Percentiles rank a stretch among this genome's conserved stretches.
phyloP scores from a whole-genome alignment of 2,113 vertebrate genomes.

The Pollimyrus isidori region DNA sequence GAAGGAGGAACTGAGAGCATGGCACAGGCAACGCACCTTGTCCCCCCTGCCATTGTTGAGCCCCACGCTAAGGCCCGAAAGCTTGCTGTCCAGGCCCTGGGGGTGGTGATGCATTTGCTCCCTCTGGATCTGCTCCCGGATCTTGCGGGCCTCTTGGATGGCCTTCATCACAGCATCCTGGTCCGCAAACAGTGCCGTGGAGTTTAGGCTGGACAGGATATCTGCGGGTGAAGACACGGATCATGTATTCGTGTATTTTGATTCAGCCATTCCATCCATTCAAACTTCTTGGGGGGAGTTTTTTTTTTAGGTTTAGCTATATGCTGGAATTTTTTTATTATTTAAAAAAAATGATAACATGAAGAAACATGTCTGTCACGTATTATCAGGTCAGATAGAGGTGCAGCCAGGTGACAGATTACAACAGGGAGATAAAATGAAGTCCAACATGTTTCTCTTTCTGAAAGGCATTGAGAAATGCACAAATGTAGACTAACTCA shows the following conservation, averaged over 20 bases:
- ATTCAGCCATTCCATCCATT: not conserved
- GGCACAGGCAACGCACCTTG: conserved; percentile 67
- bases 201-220: conserved; percentile 98
- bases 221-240: conserved; percentile 59
- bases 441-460: not conserved
- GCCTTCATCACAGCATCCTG: conserved; percentile 99
- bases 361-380: not conserved
- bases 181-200: conserved; percentile 92
- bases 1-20: not conserved
- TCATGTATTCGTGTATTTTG: not conserved
- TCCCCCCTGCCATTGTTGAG: conserved; percentile 92
- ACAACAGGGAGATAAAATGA: conserved; percentile 18
- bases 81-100: conserved; percentile 84
- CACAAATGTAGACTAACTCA: not conserved
- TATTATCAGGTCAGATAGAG: conserved; percentile 43
- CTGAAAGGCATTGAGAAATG: not conserved
- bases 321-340: not conserved
- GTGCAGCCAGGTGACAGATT: conserved; percentile 40
- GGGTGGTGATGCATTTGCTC: conserved; percentile 85
- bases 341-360: not conserved
- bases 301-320: not conserved
- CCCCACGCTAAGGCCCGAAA: conserved; percentile 79
- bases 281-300: not conserved
- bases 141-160: conserved; percentile 97
- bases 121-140: conserved; percentile 94